phyloP scores from a whole-genome alignment of 1,140 invertebrate species.

The Dendroctonus valens region DNA sequence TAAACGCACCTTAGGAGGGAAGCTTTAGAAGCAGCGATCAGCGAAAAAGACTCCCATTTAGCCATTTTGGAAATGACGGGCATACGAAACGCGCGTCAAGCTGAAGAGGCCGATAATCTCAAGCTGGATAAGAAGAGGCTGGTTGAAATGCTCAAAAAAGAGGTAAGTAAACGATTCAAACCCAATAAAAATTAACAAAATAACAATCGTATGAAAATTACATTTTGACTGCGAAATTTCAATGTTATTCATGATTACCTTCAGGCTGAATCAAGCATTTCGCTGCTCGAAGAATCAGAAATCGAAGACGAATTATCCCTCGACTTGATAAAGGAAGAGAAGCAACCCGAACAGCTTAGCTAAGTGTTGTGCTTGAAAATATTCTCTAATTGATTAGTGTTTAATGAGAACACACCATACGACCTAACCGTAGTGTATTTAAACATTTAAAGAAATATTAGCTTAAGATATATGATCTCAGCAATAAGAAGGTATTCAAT shows the following conservation, averaged over 20 bases:
- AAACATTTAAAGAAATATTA: not conserved
- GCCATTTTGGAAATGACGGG: constrained; percentile 78
- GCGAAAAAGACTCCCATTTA: constrained; percentile 83
- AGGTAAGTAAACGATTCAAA: constrained; percentile 53
- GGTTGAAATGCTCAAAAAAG: constrained; percentile 65
- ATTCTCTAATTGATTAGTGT: not conserved
- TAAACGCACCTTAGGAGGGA: constrained; percentile 53
- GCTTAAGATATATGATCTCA: constrained; percentile 17
- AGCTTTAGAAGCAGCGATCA: constrained; percentile 75
- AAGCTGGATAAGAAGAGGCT: constrained; percentile 62
- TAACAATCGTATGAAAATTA: too few species aligned
- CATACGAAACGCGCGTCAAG: constrained; percentile 63
- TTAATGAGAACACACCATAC: not conserved
- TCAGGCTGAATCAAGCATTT: constrained; percentile 43
- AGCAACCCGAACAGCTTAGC: not conserved
- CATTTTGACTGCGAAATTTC: too few species aligned
- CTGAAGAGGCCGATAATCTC: constrained; percentile 62
- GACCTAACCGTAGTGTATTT: not conserved
- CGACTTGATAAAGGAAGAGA: constrained; percentile 14
- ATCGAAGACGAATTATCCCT: constrained; percentile 31
- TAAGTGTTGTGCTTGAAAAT: not conserved
- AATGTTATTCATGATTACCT: constrained; percentile 12
- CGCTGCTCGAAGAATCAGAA: constrained; percentile 37
- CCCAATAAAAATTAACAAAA: too few species aligned
- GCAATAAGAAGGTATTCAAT: constrained; percentile 30